Evolutionary conservation across 1,140 invertebrate genomes (phyloP), one percentile per base, ranked within the genome.

Genomic region (Rhopalosiphum maidis): DNA sequence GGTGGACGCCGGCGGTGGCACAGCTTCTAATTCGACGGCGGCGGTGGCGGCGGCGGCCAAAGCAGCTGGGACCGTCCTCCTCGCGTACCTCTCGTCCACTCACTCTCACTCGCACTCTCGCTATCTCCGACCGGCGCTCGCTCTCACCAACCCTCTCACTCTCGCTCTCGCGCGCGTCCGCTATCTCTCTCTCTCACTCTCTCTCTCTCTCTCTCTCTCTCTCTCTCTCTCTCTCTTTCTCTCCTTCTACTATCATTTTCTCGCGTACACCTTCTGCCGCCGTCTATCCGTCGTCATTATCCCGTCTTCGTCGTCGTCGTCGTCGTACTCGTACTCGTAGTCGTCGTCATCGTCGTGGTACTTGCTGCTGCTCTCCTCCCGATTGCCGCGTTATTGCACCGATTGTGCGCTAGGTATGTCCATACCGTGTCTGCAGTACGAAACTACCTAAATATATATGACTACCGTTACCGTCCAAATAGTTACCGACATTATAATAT

Each of bases 1-100:
- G 46, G 30, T 46, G 86, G 46, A 88, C n/a, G 86, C 48, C 48
- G 87, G n/a, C 86, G 87, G n/a, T 48, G 89, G 54, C 89, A 90
- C 89, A 68, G 89, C 54, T 90, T 90, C 89, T 90, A 90, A 90
- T 90, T 90, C 54, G n/a, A n/a, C 89, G 88, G 37, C 51, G 41
- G 41, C 41, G 37, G 37, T 37, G n/a, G n/a, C n/a, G 48, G 87
- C 87, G 88, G 54, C 55, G 51, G 35, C 89, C 25, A 90, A 90
- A 90, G 89, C 89, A 90, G 89, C 89, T 60, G 89, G 89, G 89
- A 68, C 54, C 54, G 60, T 68, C 55, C 54, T 43, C 54, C 15
- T 15, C 60, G 60, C 30, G 15, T 51, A 77, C 60, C 60, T n/a
- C 30, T 77, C 30, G 15, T 15, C 3, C 15, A 4, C 35, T 89